Percentiles rank a stretch among this genome's conserved stretches.
Conservation (phyloP, 1,140 invertebrate genomes). For the Calephelis virginiensis region DNA sequence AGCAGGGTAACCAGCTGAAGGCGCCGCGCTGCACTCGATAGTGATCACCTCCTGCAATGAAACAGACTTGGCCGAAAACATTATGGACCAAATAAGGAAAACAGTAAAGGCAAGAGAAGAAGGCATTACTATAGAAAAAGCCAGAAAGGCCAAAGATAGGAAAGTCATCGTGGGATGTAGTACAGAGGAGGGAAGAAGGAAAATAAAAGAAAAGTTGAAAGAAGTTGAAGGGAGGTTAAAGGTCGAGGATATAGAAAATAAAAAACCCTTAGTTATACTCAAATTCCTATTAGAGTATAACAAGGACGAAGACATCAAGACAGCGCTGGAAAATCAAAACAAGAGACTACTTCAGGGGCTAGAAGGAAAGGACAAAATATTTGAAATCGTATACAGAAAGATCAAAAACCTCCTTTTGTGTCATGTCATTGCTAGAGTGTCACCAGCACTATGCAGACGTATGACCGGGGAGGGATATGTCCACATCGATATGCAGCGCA, state of each 20-base stretch:
- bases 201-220: conserved; percentile 13
- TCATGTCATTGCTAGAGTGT: conserved; percentile 23
- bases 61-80: conserved; percentile 23
- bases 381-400: too few species aligned
- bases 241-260: conserved; percentile 29
- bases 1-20: too few species aligned
- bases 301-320: too few species aligned
- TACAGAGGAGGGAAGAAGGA: conserved; percentile 22
- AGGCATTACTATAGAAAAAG: conserved; percentile 24
- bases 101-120: conserved; percentile 25
- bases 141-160: conserved; percentile 29
- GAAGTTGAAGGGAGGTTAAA: conserved; percentile 8
- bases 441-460: conserved; percentile 21
- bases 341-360: too few species aligned
- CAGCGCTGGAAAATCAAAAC: too few species aligned
- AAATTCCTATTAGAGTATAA: too few species aligned
- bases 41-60: conserved; percentile 22
- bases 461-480: not conserved
- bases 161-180: conserved; percentile 30
- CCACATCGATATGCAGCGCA: conserved; percentile 26
- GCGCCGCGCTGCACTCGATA: conserved; percentile 18
- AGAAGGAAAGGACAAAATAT: too few species aligned
- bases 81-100: conserved; percentile 20
- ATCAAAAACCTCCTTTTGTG: conserved; percentile 22
- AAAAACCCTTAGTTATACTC: conserved; percentile 29